Evolutionary conservation across 2,888 invertebrate species (phyloP).

Genomic region (Eulithis testata): DNA sequence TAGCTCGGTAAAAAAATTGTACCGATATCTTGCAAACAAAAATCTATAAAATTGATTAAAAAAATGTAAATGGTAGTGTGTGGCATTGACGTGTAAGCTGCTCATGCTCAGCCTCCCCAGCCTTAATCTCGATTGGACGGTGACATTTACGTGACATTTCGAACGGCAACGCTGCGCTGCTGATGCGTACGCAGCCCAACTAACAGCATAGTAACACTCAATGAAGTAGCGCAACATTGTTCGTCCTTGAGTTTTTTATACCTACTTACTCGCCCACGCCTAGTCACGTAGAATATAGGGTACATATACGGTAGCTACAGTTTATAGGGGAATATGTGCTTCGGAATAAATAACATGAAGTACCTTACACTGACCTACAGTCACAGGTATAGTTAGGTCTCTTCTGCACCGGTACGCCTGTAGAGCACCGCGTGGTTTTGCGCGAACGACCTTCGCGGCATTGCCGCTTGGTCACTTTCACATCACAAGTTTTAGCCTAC

Average conservation of each 20-base stretch:
- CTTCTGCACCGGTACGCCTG: conserved; percentile 2
- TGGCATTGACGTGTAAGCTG: neutral
- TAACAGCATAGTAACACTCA: conserved; percentile 19
- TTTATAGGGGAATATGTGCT: too few relatives aligned
- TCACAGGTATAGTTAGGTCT: neutral
- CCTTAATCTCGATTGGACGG: conserved; percentile 34
- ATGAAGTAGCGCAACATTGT: conserved; percentile 10
- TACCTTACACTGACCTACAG: too few relatives aligned
- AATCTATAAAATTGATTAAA: neutral
- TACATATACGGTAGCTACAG: too few relatives aligned
- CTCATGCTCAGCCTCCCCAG: conserved; percentile 22
- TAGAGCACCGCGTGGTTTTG: conserved; percentile 40
- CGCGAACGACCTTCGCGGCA: conserved; percentile 63
- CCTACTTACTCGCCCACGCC: neutral
- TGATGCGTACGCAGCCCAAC: conserved; percentile 47
- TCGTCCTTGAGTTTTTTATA: neutral
- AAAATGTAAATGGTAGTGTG: neutral
- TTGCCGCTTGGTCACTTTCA: conserved; percentile 69
- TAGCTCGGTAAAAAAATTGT: neutral
- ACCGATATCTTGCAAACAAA: neutral
- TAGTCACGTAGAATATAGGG: too few relatives aligned
- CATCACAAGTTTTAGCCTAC: conserved; percentile 67
- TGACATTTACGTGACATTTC: conserved; percentile 77
- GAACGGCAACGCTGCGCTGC: conserved; percentile 43
- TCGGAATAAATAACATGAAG: too few relatives aligned